These are phyloP conservation scores for Folsomia candida DNA, from an alignment of 2,888 invertebrate species.

Conservation along the genomic window DNA sequence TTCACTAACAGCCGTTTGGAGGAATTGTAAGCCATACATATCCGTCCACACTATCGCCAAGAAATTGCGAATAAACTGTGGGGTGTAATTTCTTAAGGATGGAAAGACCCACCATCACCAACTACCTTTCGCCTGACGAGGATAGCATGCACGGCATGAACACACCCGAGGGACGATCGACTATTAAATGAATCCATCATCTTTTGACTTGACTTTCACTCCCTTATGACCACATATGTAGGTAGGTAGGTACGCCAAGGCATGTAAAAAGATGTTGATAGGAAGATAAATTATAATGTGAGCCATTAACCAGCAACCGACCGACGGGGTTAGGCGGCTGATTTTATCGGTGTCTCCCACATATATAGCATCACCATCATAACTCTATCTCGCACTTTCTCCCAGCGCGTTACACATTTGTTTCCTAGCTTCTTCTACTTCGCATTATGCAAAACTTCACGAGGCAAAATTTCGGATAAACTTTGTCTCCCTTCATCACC, in stretches of 20 bases:
- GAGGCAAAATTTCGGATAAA: no score
- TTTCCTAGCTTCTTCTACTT: no score
- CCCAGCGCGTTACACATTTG: not conserved
- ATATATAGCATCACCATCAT: no score
- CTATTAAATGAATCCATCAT: slow-evolving; percentile 7
- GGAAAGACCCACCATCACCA: not conserved
- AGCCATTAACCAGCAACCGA: not conserved
- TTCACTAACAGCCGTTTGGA: no score
- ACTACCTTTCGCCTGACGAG: no score
- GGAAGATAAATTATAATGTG: slow-evolving; percentile 2
- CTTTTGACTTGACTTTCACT: not conserved
- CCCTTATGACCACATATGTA: not conserved
- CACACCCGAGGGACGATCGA: not conserved
- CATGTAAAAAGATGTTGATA: not conserved
- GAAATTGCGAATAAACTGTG: not conserved
- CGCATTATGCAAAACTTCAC: no score
- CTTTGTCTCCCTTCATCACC: not conserved
- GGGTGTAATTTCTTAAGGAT: not conserved
- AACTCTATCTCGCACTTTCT: no score
- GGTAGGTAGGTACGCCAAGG: not conserved
- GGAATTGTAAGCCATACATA: not conserved
- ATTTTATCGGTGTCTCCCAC: not conserved
- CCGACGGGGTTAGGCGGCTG: slow-evolving; percentile 1
- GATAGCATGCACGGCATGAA: not conserved
- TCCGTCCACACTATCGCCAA: not conserved